Conservation (phyloP, 2,888 invertebrate species). For the Conus canariensis region DNA sequence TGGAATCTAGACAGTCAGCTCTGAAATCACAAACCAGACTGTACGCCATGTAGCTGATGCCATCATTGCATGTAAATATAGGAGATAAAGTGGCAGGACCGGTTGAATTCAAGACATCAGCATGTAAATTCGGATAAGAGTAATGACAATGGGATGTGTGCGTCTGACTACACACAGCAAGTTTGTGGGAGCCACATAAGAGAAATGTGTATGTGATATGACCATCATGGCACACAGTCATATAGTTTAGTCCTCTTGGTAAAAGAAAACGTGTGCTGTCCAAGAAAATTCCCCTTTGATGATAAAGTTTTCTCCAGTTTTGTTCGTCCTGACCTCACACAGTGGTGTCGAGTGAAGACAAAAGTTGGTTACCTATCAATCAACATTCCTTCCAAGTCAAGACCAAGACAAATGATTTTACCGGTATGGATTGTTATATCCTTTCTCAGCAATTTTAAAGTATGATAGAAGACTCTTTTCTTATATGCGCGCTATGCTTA, state of each 20-base stretch:
- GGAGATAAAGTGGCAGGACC: neutral
- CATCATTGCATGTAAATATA: neutral
- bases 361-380: too few relatives aligned
- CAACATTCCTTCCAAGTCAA: neutral
- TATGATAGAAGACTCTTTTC: neutral
- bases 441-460: too few relatives aligned
- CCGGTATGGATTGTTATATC: neutral
- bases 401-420: neutral
- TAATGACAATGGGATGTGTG: neutral
- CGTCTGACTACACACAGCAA: neutral
- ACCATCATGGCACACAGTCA: neutral
- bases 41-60: neutral
- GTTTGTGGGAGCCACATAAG: neutral
- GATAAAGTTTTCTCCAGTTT: neutral
- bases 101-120: too few relatives aligned
- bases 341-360: too few relatives aligned
- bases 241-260: neutral
- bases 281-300: neutral
- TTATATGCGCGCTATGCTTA: neutral
- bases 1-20: neutral
- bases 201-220: neutral
- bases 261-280: neutral
- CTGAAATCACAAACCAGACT: neutral
- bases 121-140: neutral
- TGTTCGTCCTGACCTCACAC: neutral